phyloP scores from a whole-genome alignment of 37 sponge, comb jelly and placozoan species.

The Haliclona indistincta region DNA sequence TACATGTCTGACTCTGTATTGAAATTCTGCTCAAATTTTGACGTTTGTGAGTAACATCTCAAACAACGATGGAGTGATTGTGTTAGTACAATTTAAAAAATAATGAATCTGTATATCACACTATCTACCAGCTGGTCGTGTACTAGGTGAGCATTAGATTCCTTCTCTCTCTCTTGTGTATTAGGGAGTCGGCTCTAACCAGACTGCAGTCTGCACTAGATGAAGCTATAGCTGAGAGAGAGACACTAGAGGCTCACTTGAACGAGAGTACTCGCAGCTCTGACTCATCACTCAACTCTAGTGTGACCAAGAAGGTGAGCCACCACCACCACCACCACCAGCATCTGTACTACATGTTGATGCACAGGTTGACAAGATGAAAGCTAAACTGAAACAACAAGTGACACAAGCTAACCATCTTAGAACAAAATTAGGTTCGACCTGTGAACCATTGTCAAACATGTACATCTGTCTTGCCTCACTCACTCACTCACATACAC shows the following conservation, averaged over 20 bases:
- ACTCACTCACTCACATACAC: no score
- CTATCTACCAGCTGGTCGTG: no score
- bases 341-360: neutral
- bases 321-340: no score
- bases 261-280: neutral
- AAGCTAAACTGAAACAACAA: conserved; percentile 13
- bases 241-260: neutral
- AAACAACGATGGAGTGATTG: no score
- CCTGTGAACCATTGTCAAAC: neutral
- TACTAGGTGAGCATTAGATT: no score
- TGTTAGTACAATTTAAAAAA: no score
- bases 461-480: no score
- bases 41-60: no score
- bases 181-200: neutral
- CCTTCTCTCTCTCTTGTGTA: neutral
- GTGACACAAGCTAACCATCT: conserved; percentile 46
- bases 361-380: conserved; percentile 5
- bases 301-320: neutral
- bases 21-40: no score
- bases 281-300: no score
- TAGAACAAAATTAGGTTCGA: conserved; percentile 59
- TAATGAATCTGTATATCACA: no score
- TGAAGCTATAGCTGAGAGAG: neutral
- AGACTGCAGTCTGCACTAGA: neutral
- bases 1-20: neutral